Evolutionary conservation across 2,113 vertebrate species (phyloP).

Genomic region (Psammodynastes pulverulentus): DNA sequence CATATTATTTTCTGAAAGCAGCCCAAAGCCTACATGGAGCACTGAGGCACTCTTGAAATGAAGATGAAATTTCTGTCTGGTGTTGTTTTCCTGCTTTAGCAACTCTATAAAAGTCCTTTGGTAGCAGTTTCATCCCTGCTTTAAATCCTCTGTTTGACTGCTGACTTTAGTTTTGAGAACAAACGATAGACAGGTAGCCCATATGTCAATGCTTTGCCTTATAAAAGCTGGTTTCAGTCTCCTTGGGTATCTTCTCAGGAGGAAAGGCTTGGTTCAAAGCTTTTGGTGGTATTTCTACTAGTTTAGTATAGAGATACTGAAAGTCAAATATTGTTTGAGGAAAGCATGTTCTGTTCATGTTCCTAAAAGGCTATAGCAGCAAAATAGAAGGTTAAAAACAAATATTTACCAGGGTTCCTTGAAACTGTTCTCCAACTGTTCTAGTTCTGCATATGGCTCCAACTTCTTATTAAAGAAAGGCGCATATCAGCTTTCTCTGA

Average conservation of each 20-base stretch:
- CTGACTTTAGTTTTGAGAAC: neutral
- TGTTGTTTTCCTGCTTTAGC: neutral
- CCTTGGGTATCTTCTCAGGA: neutral
- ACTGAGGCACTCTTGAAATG: neutral
- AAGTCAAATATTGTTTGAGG: neutral
- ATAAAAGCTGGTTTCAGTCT: neutral
- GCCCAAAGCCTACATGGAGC: neutral
- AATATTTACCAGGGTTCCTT: neutral
- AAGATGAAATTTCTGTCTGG: neutral
- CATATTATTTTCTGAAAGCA: neutral
- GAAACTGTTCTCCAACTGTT: neutral
- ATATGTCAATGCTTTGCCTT: neutral
- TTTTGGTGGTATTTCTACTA: neutral
- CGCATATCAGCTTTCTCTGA: neutral
- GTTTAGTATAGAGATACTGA: neutral
- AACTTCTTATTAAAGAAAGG: neutral
- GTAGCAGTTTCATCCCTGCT: neutral
- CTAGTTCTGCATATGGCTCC: neutral
- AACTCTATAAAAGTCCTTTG: neutral
- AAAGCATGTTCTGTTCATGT: neutral
- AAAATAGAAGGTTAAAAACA: conserved; percentile 10
- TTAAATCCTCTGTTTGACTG: neutral
- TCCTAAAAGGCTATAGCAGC: neutral
- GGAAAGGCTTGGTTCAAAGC: neutral
- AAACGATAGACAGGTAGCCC: neutral